Conservation (phyloP, 2,113 vertebrate species). For the Nothoprocta pentlandii region DNA sequence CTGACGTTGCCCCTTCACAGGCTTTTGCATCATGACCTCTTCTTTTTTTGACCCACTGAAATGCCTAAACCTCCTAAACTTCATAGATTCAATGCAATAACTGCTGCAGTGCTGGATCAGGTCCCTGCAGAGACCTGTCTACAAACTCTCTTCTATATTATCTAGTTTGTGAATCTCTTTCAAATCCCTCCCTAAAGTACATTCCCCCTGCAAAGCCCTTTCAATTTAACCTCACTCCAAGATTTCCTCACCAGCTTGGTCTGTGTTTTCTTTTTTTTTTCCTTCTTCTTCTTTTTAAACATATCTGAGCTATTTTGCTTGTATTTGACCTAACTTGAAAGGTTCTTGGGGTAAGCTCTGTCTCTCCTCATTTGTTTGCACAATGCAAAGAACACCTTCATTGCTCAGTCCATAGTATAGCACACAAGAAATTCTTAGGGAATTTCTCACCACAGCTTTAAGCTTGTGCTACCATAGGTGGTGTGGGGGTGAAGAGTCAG, state of each 20-base stretch:
- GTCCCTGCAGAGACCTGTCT: not conserved
- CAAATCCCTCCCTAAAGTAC: not conserved
- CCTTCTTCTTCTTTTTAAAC: not conserved
- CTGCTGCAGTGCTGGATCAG: not conserved
- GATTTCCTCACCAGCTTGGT: not conserved
- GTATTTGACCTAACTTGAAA: not conserved
- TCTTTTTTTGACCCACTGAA: not conserved
- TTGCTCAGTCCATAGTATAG: not conserved
- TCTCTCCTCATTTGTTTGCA: conserved; percentile 12
- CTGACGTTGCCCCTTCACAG: not conserved
- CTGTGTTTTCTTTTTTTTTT: not conserved
- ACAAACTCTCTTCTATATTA: not conserved
- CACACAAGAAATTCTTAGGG: not conserved
- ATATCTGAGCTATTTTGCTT: not conserved
- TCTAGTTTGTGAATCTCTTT: not conserved
- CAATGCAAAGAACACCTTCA: not conserved
- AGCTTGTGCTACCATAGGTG: not conserved
- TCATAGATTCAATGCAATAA: not conserved
- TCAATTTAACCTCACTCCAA: not conserved
- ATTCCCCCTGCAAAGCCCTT: not conserved
- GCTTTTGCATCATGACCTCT: not conserved
- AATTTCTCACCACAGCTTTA: not conserved
- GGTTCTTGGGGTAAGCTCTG: not conserved
- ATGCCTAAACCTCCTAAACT: not conserved
- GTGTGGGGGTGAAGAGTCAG: not conserved